Conservation (phyloP, 2,888 invertebrate genomes). For the Patella ulyssiponensis region DNA sequence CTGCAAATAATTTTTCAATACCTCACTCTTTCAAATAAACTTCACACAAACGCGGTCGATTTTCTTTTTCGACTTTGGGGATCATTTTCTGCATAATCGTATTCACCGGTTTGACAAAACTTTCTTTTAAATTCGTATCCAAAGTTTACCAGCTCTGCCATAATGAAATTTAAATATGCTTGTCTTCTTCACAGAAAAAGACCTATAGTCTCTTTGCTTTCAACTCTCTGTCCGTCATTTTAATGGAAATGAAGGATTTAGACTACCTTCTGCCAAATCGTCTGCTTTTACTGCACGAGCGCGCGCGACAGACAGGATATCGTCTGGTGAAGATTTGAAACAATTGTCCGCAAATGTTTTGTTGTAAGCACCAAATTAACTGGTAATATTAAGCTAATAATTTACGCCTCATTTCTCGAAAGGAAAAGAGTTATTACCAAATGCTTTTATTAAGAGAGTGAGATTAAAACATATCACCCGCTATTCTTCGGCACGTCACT, state of each 20-base stretch:
- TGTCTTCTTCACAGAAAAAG: constrained; percentile 22
- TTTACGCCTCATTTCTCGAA: constrained; percentile 36
- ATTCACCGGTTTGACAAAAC: neutral
- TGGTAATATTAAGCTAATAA: constrained; percentile 35
- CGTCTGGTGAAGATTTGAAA: neutral
- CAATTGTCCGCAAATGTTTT: constrained; percentile 16
- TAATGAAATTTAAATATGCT: constrained; percentile 25
- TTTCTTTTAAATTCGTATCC: constrained; percentile 11
- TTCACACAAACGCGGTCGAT: constrained; percentile 6
- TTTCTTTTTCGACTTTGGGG: neutral
- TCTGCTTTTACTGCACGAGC: constrained; percentile 20
- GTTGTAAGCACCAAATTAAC: constrained; percentile 34
- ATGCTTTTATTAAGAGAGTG: constrained; percentile 33
- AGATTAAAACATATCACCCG: no score
- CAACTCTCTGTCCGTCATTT: constrained; percentile 25
- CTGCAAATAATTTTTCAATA: neutral
- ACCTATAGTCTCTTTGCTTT: no score
- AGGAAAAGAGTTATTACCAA: constrained; percentile 39
- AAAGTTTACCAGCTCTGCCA: constrained; percentile 28
- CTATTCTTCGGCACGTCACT: no score
- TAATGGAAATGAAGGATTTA: constrained; percentile 37
- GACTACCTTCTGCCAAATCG: constrained; percentile 29
- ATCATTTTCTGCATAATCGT: constrained; percentile 3
- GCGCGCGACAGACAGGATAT: constrained; percentile 7
- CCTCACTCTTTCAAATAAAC: neutral